phyloP scores from a whole-genome alignment of 2,113 vertebrate genomes.

The Prietella phreatophila region DNA sequence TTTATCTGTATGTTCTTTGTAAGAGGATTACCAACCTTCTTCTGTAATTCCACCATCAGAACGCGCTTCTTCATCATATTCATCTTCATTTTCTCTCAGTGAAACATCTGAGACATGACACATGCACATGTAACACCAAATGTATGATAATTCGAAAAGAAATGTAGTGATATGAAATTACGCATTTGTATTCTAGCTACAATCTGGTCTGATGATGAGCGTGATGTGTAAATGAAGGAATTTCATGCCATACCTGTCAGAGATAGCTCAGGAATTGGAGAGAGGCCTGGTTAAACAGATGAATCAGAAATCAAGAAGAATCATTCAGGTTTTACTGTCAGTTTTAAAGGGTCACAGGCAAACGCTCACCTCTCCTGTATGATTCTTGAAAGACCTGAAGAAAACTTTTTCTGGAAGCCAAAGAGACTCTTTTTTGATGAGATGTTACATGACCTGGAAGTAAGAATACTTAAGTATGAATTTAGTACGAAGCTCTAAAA shows the following conservation, averaged over 20 bases:
- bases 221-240: neutral
- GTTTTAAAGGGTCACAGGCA: neutral
- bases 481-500: neutral
- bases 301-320: neutral
- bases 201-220: neutral
- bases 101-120: constrained; percentile 5
- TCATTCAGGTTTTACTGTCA: neutral
- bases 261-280: constrained; percentile 63
- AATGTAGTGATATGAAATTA: neutral
- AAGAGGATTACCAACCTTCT: constrained; percentile 17
- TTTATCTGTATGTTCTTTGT: neutral
- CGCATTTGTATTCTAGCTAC: neutral
- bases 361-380: constrained; percentile 28
- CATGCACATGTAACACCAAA: neutral
- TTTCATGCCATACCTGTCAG: constrained; percentile 11
- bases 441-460: neutral
- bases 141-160: neutral
- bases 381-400: neutral
- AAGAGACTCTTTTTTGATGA: constrained; percentile 2
- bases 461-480: neutral
- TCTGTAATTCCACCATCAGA: neutral
- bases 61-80: neutral
- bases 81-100: constrained; percentile 14
- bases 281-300: constrained; percentile 55
- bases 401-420: neutral